Conservation (phyloP, 2,797 vertebrate genomes). For the Cynodonichthys magdalenae region DNA sequence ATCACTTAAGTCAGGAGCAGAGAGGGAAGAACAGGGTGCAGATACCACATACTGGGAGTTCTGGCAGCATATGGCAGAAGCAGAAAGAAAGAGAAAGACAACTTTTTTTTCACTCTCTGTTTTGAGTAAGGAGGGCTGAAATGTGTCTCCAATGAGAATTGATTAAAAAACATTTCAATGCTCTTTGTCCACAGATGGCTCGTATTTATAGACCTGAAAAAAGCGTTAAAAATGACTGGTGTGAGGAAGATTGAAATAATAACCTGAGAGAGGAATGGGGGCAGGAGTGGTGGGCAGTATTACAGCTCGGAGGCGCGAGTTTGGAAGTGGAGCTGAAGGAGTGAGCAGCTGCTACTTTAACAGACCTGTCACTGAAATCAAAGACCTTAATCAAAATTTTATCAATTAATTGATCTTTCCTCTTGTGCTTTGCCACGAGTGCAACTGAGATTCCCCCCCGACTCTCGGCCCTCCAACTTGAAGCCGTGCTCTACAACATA, state of each 20-base stretch:
- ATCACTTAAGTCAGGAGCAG: constrained; percentile 61
- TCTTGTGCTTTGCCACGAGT: constrained; percentile 64
- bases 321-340: constrained; percentile 17
- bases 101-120: neutral
- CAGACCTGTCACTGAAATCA: constrained; percentile 74
- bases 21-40: constrained; percentile 31
- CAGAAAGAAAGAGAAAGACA: neutral
- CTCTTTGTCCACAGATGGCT: neutral
- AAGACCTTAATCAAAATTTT: constrained; percentile 70
- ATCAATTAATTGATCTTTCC: constrained; percentile 77
- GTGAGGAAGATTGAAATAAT: neutral
- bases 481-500: constrained; percentile 67
- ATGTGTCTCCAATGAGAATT: neutral
- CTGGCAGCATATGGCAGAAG: constrained; percentile 13
- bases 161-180: neutral
- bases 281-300: neutral
- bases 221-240: neutral
- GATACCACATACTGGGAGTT: constrained; percentile 16
- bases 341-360: constrained; percentile 57
- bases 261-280: constrained; percentile 12
- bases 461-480: constrained; percentile 54
- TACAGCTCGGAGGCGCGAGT: constrained; percentile 29
- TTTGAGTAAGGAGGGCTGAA: neutral
- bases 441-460: constrained; percentile 55
- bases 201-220: neutral